These are phyloP conservation scores for Cuculus canorus DNA, from an alignment of 2,797 vertebrate species.

Conservation along the genomic window DNA sequence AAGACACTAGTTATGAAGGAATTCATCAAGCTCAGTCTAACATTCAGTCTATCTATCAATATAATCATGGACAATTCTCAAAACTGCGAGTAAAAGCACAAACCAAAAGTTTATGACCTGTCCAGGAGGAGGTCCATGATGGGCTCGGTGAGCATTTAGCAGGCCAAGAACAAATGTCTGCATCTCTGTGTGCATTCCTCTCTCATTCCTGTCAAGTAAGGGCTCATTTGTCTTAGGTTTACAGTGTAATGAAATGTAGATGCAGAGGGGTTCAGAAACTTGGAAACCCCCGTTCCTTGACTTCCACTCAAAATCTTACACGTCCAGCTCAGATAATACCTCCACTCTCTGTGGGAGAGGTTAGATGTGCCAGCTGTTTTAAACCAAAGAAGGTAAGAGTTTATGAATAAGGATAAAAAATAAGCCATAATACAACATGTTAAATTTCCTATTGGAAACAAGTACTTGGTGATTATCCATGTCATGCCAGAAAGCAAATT, in stretches of 20 bases:
- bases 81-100: not conserved
- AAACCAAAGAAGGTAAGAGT: not conserved
- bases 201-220: not conserved
- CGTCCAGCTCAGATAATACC: not conserved
- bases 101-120: not conserved
- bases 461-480: not conserved
- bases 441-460: not conserved
- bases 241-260: not conserved
- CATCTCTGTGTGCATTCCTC: not conserved
- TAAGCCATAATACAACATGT: not conserved
- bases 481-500: slow-evolving; percentile 45
- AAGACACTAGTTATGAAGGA: not conserved
- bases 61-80: rapidly evolving
- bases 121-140: rapidly evolving
- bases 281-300: not conserved
- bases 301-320: not conserved
- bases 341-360: not conserved
- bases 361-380: not conserved
- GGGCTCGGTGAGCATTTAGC: rapidly evolving
- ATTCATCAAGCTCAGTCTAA: not conserved
- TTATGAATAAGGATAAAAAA: not conserved
- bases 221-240: not conserved
- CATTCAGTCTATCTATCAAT: not conserved
- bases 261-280: not conserved
- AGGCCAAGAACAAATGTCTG: not conserved